Conservation (phyloP, 1,140 invertebrate species). For the Papilio polyxenes region DNA sequence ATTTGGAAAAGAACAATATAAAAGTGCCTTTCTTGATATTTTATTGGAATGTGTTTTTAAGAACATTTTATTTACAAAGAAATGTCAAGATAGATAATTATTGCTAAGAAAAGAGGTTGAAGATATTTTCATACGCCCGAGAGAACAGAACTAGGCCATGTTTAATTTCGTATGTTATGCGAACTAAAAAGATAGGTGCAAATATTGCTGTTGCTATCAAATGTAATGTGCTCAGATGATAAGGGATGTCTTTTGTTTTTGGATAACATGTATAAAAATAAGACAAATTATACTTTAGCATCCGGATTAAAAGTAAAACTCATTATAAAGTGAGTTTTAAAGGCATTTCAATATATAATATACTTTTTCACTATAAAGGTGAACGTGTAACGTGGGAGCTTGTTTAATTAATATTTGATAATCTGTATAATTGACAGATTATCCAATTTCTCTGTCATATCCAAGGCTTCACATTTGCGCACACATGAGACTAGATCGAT, state of each 20-base stretch:
- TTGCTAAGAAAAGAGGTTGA: constrained; percentile 30
- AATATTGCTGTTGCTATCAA: constrained; percentile 6
- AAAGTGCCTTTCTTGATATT: not conserved
- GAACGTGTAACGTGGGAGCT: not conserved
- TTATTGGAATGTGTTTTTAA: not conserved
- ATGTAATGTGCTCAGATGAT: not conserved
- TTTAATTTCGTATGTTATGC: constrained; percentile 22
- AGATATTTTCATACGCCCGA: constrained; percentile 23
- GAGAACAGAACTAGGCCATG: constrained; percentile 32
- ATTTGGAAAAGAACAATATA: not conserved
- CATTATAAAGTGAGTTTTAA: not conserved
- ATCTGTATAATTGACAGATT: not conserved
- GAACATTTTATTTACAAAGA: not conserved
- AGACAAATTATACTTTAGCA: not conserved
- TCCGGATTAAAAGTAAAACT: not conserved
- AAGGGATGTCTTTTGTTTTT: not conserved
- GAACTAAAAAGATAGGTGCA: constrained; percentile 23
- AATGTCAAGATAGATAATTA: not conserved
- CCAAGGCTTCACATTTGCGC: not conserved
- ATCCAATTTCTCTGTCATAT: constrained; percentile 2
- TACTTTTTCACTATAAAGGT: not conserved
- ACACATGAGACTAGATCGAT: not conserved
- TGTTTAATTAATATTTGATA: not conserved
- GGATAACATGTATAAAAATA: not conserved
- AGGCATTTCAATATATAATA: not conserved